These are phyloP conservation scores for Brotula barbata DNA, from an alignment of 2,797 vertebrate genomes.

Conservation along the genomic window DNA sequence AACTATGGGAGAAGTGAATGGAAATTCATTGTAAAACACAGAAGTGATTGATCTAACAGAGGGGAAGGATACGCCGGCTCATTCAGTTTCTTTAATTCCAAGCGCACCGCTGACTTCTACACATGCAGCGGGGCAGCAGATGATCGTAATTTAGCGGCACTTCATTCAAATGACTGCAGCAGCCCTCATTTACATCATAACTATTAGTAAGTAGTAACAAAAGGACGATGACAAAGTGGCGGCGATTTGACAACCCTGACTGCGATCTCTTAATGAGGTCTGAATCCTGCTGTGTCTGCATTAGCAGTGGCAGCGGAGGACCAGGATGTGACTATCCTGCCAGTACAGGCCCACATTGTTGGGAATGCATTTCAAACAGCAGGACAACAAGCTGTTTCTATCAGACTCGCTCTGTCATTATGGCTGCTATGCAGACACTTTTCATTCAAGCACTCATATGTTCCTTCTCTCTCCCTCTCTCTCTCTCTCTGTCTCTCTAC, in stretches of 20 bases:
- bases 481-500: slow-evolving; percentile 17
- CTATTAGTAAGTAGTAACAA: no score
- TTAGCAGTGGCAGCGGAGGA: slow-evolving; percentile 23
- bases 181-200: no score
- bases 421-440: slow-evolving; percentile 24
- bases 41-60: no score
- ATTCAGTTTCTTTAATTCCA: no score
- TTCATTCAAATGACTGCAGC: no score
- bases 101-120: no score
- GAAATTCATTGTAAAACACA: no score
- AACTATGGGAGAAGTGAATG: no score
- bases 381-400: slow-evolving; percentile 36
- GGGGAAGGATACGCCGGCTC: no score
- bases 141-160: no score
- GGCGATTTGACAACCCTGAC: background rate
- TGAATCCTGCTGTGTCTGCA: slow-evolving; percentile 1
- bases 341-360: slow-evolving; percentile 45
- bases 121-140: no score
- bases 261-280: background rate
- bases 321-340: slow-evolving; percentile 32
- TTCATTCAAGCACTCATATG: slow-evolving; percentile 39
- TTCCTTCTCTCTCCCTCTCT: slow-evolving; percentile 2
- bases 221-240: no score
- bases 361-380: slow-evolving; percentile 45
- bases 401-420: slow-evolving; percentile 5